Evolutionary conservation across 1,140 invertebrate species (phyloP), one percentile per base, ranked within the genome.

Genomic region (Zaprionus ghesquierei): DNA sequence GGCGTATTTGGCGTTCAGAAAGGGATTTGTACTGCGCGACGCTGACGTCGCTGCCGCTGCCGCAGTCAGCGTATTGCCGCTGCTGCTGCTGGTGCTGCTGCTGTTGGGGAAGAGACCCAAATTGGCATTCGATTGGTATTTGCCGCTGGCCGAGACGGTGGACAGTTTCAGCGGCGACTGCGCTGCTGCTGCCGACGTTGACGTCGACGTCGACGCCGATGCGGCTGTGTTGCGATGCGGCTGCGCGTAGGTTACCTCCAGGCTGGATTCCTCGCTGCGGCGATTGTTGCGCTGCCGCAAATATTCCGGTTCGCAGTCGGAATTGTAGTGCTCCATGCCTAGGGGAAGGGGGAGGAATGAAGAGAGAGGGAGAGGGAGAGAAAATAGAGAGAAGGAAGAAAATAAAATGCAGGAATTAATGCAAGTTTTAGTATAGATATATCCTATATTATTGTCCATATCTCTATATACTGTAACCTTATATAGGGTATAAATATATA

Each of bases 311-410:
- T 94, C 94, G 44, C 93, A 93, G 51, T 94, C 94, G 1, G 94
- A 94, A 38, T 94, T 92, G 70, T 94, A 94, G 20, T 94, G 92
- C 58, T 94, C 94, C 63, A 93, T 92, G 90, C 93, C 94, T 94
- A n/a, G n/a, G 78, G 13, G 8, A 13, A 25, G 35, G 53, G 22
- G 13, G 49, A 3, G 38, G 12, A 25, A n/a, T n/a, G n/a, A 10
- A 22, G 4, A 15, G 2, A 33, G 9, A 56, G 13, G 18, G 8
- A 13, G 22, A 51, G 18, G 53, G 12, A 35, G 35, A 15, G 27
- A 62, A 2, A 53, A 23, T n/a, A 25, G 18, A 46, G 6, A 8
- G 27, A 0, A 8, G 6, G 6, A 29, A 9, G 5, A 29, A 29
- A 2, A 9, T 25, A 5, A 25, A 25, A 25, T 25, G 25, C 25